Evolutionary conservation across 2,888 invertebrate species (phyloP), one percentile per base, ranked within the genome.

Genomic region (Tineola bisselliella): DNA sequence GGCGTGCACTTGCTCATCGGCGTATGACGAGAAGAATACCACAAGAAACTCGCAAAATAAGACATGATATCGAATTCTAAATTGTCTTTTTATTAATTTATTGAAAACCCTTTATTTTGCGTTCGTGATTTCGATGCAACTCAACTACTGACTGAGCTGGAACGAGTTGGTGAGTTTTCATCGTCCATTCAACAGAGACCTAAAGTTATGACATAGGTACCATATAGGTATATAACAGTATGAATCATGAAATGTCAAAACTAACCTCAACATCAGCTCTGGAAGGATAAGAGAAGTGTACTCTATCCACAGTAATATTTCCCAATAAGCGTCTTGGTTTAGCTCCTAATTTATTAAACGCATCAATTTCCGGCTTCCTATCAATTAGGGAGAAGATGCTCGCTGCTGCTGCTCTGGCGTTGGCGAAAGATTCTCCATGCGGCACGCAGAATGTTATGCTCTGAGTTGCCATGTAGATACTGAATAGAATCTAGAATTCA

Each of bases 271-370:
- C 90, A 66, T 94, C 91, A 13, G 91, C 89, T 59, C 96, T 79
- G 0, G 94, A 91, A 0, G 96, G 96, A 74, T 96, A 96, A 60
- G 88, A 88, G 71, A 96, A 96, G 67, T 89, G 84, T 1, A 95
- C 89, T 65, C 92, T 88, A 65, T 90, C 89, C 66, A 95, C 89
- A 63, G 88, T 83, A 33, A 96, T 91, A 59, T 91, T 89, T 0
- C 95, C 95, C 2, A 75, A 79, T 0, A 91, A 88, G 54, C 78
- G 72, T n/a, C 77, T 71, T 0, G 91, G 92, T 18, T 87, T 87
- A 6, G 84, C 70, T 0, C 95, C 95, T 0, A 78, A 75, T 11
- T 83, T 78, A 33, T 90, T 87, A 62, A 91, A 74, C 62, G 91
- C 90, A 75, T 95, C 93, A 61, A 95, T 94, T 30, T 78, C 74